phyloP scores from a whole-genome alignment of 2,113 vertebrate species.

The Semnornis frantzii region DNA sequence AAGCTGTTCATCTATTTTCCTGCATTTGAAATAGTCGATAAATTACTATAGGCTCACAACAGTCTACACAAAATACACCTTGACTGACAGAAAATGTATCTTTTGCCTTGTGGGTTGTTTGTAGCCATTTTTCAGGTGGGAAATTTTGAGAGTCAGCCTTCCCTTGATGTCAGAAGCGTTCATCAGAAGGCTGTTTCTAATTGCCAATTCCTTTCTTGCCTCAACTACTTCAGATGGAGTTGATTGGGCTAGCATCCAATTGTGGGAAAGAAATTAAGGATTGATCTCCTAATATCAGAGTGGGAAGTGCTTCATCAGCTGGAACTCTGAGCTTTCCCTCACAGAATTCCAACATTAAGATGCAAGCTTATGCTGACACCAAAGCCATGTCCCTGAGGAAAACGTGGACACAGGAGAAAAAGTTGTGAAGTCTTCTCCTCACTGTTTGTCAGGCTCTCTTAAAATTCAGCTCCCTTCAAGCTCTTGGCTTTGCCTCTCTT shows the following conservation, averaged over 20 bases:
- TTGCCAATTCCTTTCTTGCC: not conserved
- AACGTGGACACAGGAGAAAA: not conserved
- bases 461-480: not conserved
- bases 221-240: not conserved
- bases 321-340: not conserved
- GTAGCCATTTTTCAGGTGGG: not conserved
- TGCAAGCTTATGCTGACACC: not conserved
- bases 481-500: not conserved
- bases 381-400: not conserved
- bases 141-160: not conserved
- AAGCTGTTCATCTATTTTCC: not conserved
- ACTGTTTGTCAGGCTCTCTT: not conserved
- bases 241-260: not conserved
- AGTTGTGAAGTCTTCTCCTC: not conserved
- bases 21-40: not conserved
- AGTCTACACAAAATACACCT: not conserved
- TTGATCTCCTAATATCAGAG: accelerated
- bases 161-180: not conserved
- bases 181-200: not conserved
- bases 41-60: not conserved
- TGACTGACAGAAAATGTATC: not conserved
- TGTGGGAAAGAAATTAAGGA: not conserved
- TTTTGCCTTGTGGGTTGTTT: not conserved
- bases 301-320: not conserved
- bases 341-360: not conserved